Conservation (phyloP, 1,140 invertebrate species). For the Saxidomus purpurata region DNA sequence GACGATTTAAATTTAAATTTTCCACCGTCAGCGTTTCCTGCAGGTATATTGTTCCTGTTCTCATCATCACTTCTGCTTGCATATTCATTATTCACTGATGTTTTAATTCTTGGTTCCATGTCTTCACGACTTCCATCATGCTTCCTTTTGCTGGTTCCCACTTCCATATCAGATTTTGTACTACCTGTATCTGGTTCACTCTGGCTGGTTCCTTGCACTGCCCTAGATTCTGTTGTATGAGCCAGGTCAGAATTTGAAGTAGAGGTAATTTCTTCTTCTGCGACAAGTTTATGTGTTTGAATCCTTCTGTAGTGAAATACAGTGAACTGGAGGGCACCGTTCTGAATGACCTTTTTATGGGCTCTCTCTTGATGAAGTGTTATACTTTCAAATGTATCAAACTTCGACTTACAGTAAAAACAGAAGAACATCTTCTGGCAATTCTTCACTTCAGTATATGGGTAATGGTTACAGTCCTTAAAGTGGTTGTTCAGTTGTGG, state of each 20-base stretch:
- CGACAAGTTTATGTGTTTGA: background rate
- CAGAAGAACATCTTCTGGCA: background rate
- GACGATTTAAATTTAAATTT: background rate
- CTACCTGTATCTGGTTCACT: too few relatives aligned
- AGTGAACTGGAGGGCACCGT: background rate
- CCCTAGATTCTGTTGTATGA: background rate
- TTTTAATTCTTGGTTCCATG: background rate
- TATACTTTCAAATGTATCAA: background rate
- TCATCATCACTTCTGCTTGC: background rate
- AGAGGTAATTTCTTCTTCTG: background rate
- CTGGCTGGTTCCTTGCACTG: background rate
- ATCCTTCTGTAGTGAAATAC: background rate
- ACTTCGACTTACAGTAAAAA: background rate
- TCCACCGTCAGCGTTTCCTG: background rate
- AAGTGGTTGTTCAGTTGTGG: background rate
- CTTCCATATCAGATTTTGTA: too few relatives aligned
- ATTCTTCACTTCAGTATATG: background rate
- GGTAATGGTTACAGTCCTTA: background rate
- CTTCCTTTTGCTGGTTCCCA: too few relatives aligned
- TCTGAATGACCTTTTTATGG: background rate
- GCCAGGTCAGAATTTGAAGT: background rate
- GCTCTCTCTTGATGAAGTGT: background rate
- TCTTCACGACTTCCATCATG: background rate
- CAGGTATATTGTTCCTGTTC: background rate
- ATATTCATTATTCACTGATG: background rate